A percentile compares a stretch with the other conserved stretches of the same genome.
Conservation (phyloP, 2,888 invertebrate genomes). For the Dryobotodes eremita region DNA sequence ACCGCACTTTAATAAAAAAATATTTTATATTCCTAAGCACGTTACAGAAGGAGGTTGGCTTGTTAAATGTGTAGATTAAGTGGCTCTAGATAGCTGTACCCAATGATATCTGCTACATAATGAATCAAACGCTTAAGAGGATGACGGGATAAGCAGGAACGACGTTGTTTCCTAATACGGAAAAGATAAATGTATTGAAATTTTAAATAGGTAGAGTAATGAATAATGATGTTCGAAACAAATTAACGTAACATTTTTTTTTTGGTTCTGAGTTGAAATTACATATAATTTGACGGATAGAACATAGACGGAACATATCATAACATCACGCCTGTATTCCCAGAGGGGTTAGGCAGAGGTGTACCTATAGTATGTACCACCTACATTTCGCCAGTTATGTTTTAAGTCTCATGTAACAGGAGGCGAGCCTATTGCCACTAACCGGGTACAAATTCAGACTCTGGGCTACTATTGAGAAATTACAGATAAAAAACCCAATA, state of each 20-base stretch:
- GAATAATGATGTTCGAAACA: neutral
- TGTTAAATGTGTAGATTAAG: conserved; percentile 47
- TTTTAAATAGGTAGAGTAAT: conserved; percentile 3
- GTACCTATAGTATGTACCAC: no score
- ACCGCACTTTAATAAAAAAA: conserved; percentile 30
- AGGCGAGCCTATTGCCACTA: no score
- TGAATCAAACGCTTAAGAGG: conserved; percentile 56
- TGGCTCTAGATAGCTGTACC: conserved; percentile 37
- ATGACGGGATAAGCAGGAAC: conserved; percentile 22
- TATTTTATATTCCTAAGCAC: conserved; percentile 49
- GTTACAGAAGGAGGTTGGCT: conserved; percentile 45
- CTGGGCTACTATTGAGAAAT: no score
- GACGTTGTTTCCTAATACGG: conserved; percentile 25
- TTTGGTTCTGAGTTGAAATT: neutral
- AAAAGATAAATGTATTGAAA: conserved; percentile 16
- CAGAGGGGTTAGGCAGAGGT: no score
- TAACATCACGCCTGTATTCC: no score
- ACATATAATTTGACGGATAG: neutral
- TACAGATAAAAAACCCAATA: no score
- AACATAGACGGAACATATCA: no score
- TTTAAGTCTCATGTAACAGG: no score
- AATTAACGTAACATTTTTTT: conserved; percentile 10
- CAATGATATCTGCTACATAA: conserved; percentile 49
- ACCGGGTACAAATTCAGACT: no score
- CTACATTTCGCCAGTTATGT: no score